Base-by-base conservation (phyloP, 2,113 vertebrate genomes). In the Plotosus lineatus region DNA sequence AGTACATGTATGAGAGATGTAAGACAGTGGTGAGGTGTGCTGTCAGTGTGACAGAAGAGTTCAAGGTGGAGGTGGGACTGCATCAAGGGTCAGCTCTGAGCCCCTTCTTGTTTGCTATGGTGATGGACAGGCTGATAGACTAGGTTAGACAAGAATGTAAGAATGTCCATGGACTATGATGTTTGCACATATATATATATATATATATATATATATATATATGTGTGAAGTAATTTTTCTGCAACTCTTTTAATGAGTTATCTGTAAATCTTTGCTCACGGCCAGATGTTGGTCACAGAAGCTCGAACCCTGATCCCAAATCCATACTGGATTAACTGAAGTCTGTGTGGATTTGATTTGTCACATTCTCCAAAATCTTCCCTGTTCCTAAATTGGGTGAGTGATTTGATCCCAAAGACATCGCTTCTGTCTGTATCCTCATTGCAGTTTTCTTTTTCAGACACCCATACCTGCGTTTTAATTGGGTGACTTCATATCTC, bases 321-420 rank as follows among this genome's bases (percentile, higher is more conserved):
- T 83, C 75, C 79, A 80, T 79, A 65, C 63, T 78, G 83, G 85
- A 85, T 88, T 85, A 84, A 63, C 76, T 50, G 31, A 42, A 56
- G 40, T 81, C 81, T 84, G 81, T 79, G 72, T 83, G 56, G 63
- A 51, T 78, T 84, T 83, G 81, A 80, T 87, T 87, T 69, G 77
- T 77, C 71, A 87, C 77, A 77, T 78, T 76, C 44, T 75, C 46
- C 73, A 82, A 78, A 83, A 86, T 78, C 85, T 80, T 63, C n/a
- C 42, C 48, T 84, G 58, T 74, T 55, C 63, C 17, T 33, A 73
- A 82, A 79, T 28, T 38, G 53, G 53, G 51, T 15, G 31, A 79
- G 46, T 36, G 65, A 14, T 56, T 21, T 28, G 26, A 44, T 61
- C 23, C 19, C 36, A 66, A 66, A 75, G 55, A 19, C 38, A 28